Evolutionary conservation across 2,888 invertebrate genomes (phyloP), one percentile per base, ranked within the genome.

Genomic region (Acronicta alni): DNA sequence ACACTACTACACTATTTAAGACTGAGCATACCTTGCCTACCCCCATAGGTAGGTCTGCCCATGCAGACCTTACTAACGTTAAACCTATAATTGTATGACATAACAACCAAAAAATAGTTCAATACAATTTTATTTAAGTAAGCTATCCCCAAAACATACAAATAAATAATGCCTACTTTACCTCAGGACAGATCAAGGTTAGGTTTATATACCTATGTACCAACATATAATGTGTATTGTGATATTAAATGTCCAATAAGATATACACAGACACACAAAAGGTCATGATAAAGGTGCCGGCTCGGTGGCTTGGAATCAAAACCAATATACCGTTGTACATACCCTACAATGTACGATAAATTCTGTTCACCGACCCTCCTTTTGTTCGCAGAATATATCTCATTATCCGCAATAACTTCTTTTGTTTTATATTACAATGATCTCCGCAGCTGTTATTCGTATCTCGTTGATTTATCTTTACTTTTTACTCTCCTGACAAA

Each of bases 381-480:
- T 69, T 67, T 79, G 58, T 72, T 75, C 54, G 42, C 12, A 59
- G 57, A 57, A 61, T 77, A 70, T 72, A 53, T 23, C n/a, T 78
- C 61, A 73, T 73, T 81, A 65, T 73, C 75, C 70, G 67, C 57
- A 67, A 69, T 72, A 70, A 59, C 57, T 72, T 67, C 67, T 72
- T 72, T 79, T 70, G 66, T 73, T 80, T 67, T 49, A 52, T 60
- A 73, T 71, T 64, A 77, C 62, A 71, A 51, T 68, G 59, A 73
- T 61, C 57, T 57, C 47, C 46, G 47, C 17, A 41, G 10, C 39
- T 60, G 49, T 66, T 72, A 57, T 59, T 61, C 41, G 53, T 66
- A 73, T 62, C 59, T 51, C 23, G 37, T 14, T 55, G 51, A 56
- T 57, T 52, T 60, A 56, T 63, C 38, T 60, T 8, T 63, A 59